These are phyloP conservation scores for Panthera leo DNA, from an alignment of 2,113 vertebrate genomes.

Conservation along the genomic window DNA sequence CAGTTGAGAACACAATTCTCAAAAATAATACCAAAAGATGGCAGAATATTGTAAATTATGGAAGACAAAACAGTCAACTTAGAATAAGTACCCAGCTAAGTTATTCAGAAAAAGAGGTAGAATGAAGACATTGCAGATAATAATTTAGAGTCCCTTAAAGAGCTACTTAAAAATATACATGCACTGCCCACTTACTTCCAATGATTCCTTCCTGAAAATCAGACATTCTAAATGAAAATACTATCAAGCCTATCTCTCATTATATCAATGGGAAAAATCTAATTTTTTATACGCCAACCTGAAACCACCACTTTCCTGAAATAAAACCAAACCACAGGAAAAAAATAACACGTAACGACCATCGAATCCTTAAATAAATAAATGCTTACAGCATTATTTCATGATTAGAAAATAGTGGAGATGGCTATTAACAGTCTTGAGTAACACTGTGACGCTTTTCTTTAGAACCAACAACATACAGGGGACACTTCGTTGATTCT, in stretches of 20 bases:
- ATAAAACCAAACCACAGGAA: background rate
- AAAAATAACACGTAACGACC: background rate
- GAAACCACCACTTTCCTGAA: constrained; percentile 5
- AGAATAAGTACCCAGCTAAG: background rate
- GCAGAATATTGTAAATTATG: background rate
- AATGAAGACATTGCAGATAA: background rate
- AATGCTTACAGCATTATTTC: background rate
- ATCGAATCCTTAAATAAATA: background rate
- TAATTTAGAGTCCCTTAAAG: background rate
- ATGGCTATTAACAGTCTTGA: background rate
- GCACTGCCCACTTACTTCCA: background rate
- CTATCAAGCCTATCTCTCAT: background rate
- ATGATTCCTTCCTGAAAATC: background rate
- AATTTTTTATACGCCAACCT: background rate
- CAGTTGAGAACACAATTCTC: background rate
- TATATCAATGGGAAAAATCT: background rate
- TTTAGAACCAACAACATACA: background rate
- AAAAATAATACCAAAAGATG: background rate
- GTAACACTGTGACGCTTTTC: background rate
- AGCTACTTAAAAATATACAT: background rate
- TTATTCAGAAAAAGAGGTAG: background rate
- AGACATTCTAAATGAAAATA: background rate
- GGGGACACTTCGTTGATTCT: background rate
- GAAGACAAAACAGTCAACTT: background rate
- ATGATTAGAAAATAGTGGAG: background rate